Evolutionary conservation across 2,113 vertebrate species (phyloP), one percentile per base, ranked within the genome.

Genomic region (Lepidothrix coronata): DNA sequence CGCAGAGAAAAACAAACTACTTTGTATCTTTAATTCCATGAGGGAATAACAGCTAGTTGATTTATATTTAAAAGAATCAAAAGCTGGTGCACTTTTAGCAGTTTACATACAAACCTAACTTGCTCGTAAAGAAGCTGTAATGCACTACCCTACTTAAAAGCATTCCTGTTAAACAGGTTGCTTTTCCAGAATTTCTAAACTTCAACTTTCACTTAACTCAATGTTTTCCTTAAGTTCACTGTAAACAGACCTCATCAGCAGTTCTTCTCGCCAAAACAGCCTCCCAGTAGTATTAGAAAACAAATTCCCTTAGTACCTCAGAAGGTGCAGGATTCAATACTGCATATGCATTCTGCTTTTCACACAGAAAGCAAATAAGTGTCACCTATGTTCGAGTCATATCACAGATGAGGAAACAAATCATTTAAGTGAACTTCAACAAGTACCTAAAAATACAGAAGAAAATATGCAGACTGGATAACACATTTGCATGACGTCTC

Each of bases 11-110:
- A 5, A 41, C 2, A 25, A 65, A 28, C 22, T 49, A 66, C 5
- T 41, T 11, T 14, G 6, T 12, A 62, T 19, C 63, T 86, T 58
- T 16, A 41, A 52, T 62, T 83, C 28, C 75, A 5, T 13, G 74
- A 31, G 1, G 11, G 57, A 85, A 12, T n/a, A 87, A 51, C 0
- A 0, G 13, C 22, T 44, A 55, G 3, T 1, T 63, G 15, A 65
- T 72, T 14, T 37, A 25, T n/a, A 68, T 65, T 78, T 61, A 11
- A 18, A 65, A 67, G 15, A 76, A 57, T 16, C 8, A 14, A 44
- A 71, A 65, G 24, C 44, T 35, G 48, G 8, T 30, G 62, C 44
- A 65, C 23, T 55, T 44, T 59, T 39, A 61, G 27, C 11, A 68
- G 31, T 48, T 86, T 30, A 57, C 25, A 65, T 7, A 43, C 22